These are phyloP conservation scores for Zele albiditarsus DNA, from an alignment of 2,888 invertebrate species.

Conservation along the genomic window DNA sequence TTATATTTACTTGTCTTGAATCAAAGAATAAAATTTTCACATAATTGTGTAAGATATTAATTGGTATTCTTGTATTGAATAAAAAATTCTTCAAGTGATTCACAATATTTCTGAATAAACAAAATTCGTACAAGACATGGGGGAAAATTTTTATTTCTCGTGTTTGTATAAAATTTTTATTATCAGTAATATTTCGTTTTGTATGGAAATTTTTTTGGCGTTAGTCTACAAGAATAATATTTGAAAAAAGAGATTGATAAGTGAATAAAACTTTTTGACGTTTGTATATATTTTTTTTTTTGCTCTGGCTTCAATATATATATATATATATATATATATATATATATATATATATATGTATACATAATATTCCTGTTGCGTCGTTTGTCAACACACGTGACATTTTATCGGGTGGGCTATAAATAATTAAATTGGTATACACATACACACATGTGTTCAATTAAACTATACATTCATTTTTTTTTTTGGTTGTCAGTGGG, in stretches of 20 bases:
- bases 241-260: too few species aligned
- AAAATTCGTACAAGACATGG: too few species aligned
- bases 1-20: neutral
- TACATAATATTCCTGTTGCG: neutral
- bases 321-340: neutral
- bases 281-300: slow-evolving; percentile 7
- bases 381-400: slow-evolving; percentile 6
- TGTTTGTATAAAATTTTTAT: too few species aligned
- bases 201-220: too few species aligned
- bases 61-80: too few species aligned
- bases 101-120: too few species aligned
- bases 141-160: too few species aligned
- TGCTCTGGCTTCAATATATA: neutral
- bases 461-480: neutral
- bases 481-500: neutral
- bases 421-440: slow-evolving; percentile 15
- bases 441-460: neutral
- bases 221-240: too few species aligned
- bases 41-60: too few species aligned
- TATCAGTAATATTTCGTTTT: too few species aligned
- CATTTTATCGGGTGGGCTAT: neutral
- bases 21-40: neutral
- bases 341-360: neutral
- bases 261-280: too few species aligned
- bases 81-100: too few species aligned